These are phyloP conservation scores for Pseudopleuronectes americanus DNA, from an alignment of 2,797 vertebrate species.

Conservation along the genomic window DNA sequence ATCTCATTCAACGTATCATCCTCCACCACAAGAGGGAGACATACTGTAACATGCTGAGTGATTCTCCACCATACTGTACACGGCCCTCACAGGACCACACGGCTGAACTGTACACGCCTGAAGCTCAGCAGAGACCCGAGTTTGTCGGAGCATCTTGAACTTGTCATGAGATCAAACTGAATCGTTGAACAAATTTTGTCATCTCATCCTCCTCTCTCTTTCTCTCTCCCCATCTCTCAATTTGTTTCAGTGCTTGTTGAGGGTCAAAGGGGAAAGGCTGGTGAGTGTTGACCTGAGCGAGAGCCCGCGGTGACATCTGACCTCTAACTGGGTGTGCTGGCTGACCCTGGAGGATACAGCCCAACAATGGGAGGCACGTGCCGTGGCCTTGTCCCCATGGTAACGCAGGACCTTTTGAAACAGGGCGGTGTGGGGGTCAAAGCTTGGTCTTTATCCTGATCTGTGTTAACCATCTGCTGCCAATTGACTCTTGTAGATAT, in stretches of 20 bases:
- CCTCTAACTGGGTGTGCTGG: conserved; percentile 80
- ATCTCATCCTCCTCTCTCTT: neutral
- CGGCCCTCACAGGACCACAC: neutral
- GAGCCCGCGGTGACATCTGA: conserved; percentile 76
- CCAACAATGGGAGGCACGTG: conserved; percentile 92
- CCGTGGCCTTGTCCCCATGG: conserved; percentile 89
- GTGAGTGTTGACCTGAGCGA: conserved; percentile 79
- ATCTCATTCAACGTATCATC: conserved; percentile 10
- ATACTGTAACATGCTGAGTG: conserved; percentile 49
- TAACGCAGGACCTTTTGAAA: conserved; percentile 86
- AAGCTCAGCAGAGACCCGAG: neutral
- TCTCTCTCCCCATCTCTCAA: conserved; percentile 75
- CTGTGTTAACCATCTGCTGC: conserved; percentile 81
- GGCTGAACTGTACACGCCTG: conserved; percentile 8
- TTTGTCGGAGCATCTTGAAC: neutral
- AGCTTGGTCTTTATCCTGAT: conserved; percentile 71
- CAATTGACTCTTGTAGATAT: conserved; percentile 64
- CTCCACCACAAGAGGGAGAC: conserved; percentile 79
- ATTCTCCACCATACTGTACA: conserved; percentile 33
- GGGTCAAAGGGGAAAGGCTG: conserved; percentile 86
- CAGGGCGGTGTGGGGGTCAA: conserved; percentile 50
- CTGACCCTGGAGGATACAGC: conserved; percentile 86
- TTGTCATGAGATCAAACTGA: neutral
- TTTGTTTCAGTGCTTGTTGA: conserved; percentile 90
- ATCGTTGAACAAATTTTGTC: conserved; percentile 26